These are phyloP conservation scores for Hybos culiciformis DNA, from an alignment of 2,888 invertebrate genomes.

Conservation along the genomic window DNA sequence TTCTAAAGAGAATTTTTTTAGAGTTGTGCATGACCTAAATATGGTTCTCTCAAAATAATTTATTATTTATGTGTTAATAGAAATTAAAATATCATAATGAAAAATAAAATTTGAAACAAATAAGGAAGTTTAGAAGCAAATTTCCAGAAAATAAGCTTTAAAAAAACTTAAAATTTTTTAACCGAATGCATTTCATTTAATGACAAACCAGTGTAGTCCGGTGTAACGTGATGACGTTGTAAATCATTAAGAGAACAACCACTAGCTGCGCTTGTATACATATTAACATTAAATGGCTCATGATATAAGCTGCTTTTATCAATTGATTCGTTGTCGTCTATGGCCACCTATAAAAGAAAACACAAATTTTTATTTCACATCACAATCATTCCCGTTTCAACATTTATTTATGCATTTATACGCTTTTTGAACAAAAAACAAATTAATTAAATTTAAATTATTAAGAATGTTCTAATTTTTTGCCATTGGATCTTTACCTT, in stretches of 20 bases:
- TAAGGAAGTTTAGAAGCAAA: too few relatives aligned
- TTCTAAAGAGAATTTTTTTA: too few relatives aligned
- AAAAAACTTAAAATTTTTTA: not conserved
- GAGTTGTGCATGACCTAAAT: too few relatives aligned
- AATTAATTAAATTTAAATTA: not conserved
- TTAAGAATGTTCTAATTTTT: not conserved
- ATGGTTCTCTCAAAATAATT: too few relatives aligned
- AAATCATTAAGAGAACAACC: conserved; percentile 36
- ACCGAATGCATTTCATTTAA: too few relatives aligned
- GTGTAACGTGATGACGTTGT: conserved; percentile 39
- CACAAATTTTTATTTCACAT: too few relatives aligned
- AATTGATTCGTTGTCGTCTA: conserved; percentile 36
- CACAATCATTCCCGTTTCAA: conserved; percentile 17
- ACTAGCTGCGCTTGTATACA: conserved; percentile 37
- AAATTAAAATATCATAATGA: too few relatives aligned
- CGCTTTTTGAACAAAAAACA: not conserved
- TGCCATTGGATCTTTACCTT: conserved; percentile 25
- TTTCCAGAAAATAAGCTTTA: not conserved
- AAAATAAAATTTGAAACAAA: too few relatives aligned
- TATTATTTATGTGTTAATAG: too few relatives aligned
- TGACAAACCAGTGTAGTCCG: conserved; percentile 45
- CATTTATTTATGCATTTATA: conserved; percentile 6
- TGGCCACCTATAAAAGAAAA: conserved; percentile 29
- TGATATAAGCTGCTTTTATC: conserved; percentile 38
- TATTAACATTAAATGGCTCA: conserved; percentile 38